phyloP scores from a whole-genome alignment of 2,797 vertebrate species.

The Gymnoscopelus braueri region DNA sequence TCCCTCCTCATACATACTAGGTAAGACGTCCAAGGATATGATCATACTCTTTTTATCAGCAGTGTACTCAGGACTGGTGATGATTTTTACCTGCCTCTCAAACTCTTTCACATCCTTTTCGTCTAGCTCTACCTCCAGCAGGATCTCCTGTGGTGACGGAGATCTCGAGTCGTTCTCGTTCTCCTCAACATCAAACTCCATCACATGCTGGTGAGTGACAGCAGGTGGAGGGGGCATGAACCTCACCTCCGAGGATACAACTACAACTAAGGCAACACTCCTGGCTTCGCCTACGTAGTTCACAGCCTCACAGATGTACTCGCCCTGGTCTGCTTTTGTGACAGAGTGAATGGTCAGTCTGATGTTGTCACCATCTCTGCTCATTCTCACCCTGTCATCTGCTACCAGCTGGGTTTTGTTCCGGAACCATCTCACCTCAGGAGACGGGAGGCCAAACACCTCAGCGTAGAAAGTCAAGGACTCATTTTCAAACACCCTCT shows the following conservation, averaged over 20 bases:
- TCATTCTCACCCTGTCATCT: slow-evolving; percentile 82
- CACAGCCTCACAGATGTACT: slow-evolving; percentile 93
- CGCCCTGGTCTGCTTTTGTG: slow-evolving; percentile 87
- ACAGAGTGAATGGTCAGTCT: slow-evolving; percentile 84
- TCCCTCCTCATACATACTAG: slow-evolving; percentile 88
- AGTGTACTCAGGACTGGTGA: slow-evolving; percentile 94
- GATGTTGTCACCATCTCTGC: slow-evolving; percentile 86
- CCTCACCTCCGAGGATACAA: slow-evolving; percentile 86
- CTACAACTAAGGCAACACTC: slow-evolving; percentile 88
- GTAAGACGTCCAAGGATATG: slow-evolving; percentile 95
- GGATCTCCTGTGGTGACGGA: slow-evolving; percentile 97
- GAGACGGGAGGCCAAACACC: slow-evolving; percentile 91
- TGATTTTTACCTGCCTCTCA: slow-evolving; percentile 98
- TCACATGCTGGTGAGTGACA: slow-evolving; percentile 95
- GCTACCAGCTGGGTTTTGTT: slow-evolving; percentile 88
- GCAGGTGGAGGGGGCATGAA: slow-evolving; percentile 89
- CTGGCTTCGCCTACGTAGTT: slow-evolving; percentile 96
- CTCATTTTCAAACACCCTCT: slow-evolving; percentile 87
- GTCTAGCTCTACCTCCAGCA: slow-evolving; percentile 96
- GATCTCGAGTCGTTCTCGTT: slow-evolving; percentile 88
- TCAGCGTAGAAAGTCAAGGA: slow-evolving; percentile 86
- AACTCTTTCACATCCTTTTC: slow-evolving; percentile 96
- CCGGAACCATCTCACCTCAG: slow-evolving; percentile 93
- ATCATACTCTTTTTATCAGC: slow-evolving; percentile 97
- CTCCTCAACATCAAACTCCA: slow-evolving; percentile 95